Percentiles rank a stretch among this genome's conserved stretches.
phyloP scores from a whole-genome alignment of 1,140 invertebrate species.

The Chrysomallon squamiferum region DNA sequence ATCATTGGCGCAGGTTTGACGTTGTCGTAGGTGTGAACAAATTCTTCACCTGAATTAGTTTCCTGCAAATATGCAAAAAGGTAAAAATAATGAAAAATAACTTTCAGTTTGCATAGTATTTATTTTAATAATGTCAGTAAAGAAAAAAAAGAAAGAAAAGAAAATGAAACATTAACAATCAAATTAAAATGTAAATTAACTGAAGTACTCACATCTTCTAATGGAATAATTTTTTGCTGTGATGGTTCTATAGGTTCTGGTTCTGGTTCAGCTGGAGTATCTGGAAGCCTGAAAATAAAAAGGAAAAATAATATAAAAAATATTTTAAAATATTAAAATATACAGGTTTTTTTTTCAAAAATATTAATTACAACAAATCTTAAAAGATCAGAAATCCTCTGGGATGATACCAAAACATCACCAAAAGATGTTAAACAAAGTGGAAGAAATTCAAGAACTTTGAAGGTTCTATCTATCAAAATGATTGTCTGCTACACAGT shows the following conservation, averaged over 20 bases:
- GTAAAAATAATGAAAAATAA: constrained; percentile 64
- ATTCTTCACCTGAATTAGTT: constrained; percentile 36
- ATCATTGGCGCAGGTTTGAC: constrained; percentile 9
- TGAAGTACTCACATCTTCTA: constrained; percentile 83
- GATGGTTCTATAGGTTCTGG: constrained; percentile 74
- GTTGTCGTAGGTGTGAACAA: constrained; percentile 36
- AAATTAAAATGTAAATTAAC: too few species aligned
- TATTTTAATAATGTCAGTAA: too few species aligned
- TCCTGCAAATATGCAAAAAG: constrained; percentile 16
- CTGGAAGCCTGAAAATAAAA: constrained; percentile 72
- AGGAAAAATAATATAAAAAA: background rate
- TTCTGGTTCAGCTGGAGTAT: constrained; percentile 85
- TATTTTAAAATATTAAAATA: background rate
- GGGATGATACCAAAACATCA: too few species aligned
- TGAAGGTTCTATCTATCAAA: too few species aligned
- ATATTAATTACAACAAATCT: background rate
- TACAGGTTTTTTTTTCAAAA: too few species aligned
- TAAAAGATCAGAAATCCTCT: too few species aligned
- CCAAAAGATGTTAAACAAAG: too few species aligned
- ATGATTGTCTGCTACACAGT: too few species aligned
- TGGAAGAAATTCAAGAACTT: too few species aligned
- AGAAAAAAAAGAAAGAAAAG: too few species aligned
- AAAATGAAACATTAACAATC: too few species aligned
- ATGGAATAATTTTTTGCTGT: constrained; percentile 79
- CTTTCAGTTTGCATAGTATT: too few species aligned